These are phyloP conservation scores for Oreocharis arfaki DNA, from an alignment of 2,113 vertebrate species.

Conservation along the genomic window DNA sequence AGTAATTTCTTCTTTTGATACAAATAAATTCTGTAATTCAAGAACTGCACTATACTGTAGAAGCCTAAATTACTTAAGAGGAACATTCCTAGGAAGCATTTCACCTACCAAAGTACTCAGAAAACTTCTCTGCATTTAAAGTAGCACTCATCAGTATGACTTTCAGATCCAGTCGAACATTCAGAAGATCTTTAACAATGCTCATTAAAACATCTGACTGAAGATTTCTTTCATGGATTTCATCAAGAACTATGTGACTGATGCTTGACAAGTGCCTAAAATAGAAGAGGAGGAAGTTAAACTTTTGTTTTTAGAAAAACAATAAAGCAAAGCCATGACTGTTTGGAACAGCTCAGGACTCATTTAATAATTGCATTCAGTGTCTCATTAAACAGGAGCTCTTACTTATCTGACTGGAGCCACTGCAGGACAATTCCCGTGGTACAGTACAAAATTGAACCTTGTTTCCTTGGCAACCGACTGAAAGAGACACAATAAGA, in stretches of 20 bases:
- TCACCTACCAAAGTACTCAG: constrained; percentile 89
- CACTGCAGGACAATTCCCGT: constrained; percentile 98
- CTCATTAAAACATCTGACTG: constrained; percentile 94
- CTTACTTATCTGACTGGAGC: constrained; percentile 96
- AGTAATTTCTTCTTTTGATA: background rate
- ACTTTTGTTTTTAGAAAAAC: background rate
- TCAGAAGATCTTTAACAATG: constrained; percentile 88
- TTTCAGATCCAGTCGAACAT: constrained; percentile 82
- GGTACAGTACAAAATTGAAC: constrained; percentile 94
- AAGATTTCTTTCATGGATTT: constrained; percentile 96
- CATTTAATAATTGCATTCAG: background rate
- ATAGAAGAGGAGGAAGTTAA: background rate
- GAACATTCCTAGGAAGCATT: background rate
- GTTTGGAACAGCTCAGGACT: background rate
- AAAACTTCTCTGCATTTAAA: constrained; percentile 95
- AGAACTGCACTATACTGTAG: background rate
- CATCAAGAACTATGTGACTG: constrained; percentile 92
- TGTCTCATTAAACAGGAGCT: constrained; percentile 28
- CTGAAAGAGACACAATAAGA: constrained; percentile 68
- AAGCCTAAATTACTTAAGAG: background rate
- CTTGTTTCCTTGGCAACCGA: constrained; percentile 94
- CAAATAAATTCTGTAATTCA: background rate
- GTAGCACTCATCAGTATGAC: constrained; percentile 96
- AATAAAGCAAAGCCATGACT: background rate
- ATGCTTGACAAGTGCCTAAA: constrained; percentile 83